Base-by-base conservation (phyloP, 2,888 invertebrate species). In the Tricholauxania praeusta region DNA sequence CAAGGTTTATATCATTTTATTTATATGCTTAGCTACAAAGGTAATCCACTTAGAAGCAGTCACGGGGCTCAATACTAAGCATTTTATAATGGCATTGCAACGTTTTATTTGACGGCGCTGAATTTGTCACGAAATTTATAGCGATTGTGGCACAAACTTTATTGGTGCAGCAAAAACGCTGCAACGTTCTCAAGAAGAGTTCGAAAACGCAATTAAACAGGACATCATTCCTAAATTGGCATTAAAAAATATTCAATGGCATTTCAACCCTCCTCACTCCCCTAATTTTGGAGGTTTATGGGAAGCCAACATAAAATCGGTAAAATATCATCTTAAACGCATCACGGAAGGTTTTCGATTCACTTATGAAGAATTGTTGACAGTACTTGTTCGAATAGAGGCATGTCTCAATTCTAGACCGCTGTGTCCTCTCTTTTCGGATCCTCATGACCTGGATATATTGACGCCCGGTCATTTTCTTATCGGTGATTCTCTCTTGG, bases 391-490 rank as follows among this genome's bases (percentile, higher is more conserved):
- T 6, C 68, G 60, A 66, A 74, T 75, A 39, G 70, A 73, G n/a
- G 68, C 71, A 2, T 75, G 73, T 32, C 57, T 72, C 1, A 75
- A 74, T 62, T 74, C 67, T 17, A 63, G 73, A 52, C 73, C 72
- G 14, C 53, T 75, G 49, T 73, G 73, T 17, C 59, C 64, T n/a
- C 55, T 76, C 12, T 70, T 63, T 8, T 39, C 67, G 8, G 72
- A 71, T 65, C 62, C 68, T 15, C 67, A 76, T 47, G 73, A 74
- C 15, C 49, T 74, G 59, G 32, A 59, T 8, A 62, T 74, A 8
- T 48, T 75, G 17, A 75, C 73, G n/a, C 72, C 71, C 19, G 71
- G 60, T 3, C 65, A 74, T 67, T 76, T 73, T 72, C 63, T 76
- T 52, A 76, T 75, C 17, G 74, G 73, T 6, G 72, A 76, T 22